A percentile compares a stretch with the other conserved stretches of the same genome.
Conservation (phyloP, 2,888 invertebrate species). For the Drosophila kambysellisi region DNA sequence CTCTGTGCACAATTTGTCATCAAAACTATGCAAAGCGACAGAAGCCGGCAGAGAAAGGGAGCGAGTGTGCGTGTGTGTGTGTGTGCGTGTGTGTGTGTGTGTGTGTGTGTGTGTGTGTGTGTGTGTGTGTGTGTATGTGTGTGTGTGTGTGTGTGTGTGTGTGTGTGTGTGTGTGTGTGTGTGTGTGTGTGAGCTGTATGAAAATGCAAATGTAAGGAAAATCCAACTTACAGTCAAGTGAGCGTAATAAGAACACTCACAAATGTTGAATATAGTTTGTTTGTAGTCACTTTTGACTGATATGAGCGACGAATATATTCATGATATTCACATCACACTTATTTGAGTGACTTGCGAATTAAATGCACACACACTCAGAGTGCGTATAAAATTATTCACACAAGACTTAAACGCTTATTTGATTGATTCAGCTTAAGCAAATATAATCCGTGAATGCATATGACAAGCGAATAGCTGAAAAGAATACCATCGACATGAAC, state of each 20-base stretch:
- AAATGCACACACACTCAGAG: not conserved
- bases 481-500: not conserved
- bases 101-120: not conserved
- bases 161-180: not conserved
- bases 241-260: slow-evolving; percentile 20
- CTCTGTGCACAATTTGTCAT: slow-evolving; percentile 46
- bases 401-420: not conserved
- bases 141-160: not conserved
- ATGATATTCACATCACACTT: not conserved
- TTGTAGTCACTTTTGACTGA: not conserved
- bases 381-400: not conserved
- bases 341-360: not conserved
- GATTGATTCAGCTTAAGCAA: not conserved
- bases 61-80: not conserved
- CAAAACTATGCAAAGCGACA: slow-evolving; percentile 6
- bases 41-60: not conserved
- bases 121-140: no score
- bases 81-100: not conserved
- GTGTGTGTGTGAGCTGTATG: not conserved
- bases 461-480: not conserved
- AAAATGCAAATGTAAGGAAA: not conserved
- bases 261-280: not conserved
- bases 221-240: slow-evolving; percentile 7
- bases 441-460: not conserved
- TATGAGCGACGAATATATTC: not conserved